Base-by-base conservation (phyloP, 2,888 invertebrate genomes). In the Leucania comma region DNA sequence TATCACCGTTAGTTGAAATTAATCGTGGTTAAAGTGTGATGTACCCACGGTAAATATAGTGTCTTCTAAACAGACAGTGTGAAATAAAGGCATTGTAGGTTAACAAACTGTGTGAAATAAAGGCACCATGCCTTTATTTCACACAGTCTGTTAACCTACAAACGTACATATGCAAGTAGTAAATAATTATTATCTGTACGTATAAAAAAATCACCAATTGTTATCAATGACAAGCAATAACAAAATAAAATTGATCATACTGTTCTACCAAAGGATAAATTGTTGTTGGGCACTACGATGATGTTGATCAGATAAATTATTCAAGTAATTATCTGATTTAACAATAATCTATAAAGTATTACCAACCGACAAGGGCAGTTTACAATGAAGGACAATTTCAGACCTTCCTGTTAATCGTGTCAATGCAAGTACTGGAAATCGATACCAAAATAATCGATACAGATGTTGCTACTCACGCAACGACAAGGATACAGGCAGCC, bases 381-480 rank as follows among this genome's bases (percentile, higher is more conserved):
- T 56, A 66, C 50, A 62, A 62, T 57, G 35, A 72, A 80, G 69
- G 26, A 57, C 69, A 64, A 14, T 29, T 69, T 64, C 48, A 75
- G 75, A 62, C 59, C 65, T 71, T 80, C 56, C 59, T 66, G n/a
- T 50, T 58, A 75, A 75, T 69, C 29, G 12, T 73, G 69, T 65
- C 70, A 83, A 78, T 78, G 71, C 48, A 58, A 70, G 35, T 26
- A 62, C 51, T 60, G 53, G 71, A 50, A 75, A 83, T 78, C 68
- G 46, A 82, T 83, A 74, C 57, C 35, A 42, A 50, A 63, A 20
- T 24, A 50, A 72, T 78, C 38, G 63, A 72, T 82, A 57, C 54
- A 67, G 62, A 75, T 80, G 69, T 74, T 57, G 62, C 68, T 72
- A 35, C 66, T 48, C 48, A 65, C 63, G 59, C 72, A 71, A 61